Base-by-base conservation (phyloP, 2,797 vertebrate genomes). In the Pagetopsis macropterus region DNA sequence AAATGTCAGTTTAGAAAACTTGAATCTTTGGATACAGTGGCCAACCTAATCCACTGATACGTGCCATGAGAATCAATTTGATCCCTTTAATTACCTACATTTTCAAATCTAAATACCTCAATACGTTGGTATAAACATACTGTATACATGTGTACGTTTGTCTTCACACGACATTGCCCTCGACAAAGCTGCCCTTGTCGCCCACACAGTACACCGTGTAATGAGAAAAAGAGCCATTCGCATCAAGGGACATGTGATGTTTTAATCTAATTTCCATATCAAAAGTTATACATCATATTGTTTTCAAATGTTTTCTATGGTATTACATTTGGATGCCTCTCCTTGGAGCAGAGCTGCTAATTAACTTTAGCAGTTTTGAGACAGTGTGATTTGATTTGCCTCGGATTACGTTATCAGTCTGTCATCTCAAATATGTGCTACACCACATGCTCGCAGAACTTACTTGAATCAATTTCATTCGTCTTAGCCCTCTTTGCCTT, bases 341-440 rank as follows among this genome's bases (percentile, higher is more conserved):
- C 31, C 15, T 9, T 40, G 40, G 49, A 70, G 10, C 7, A 72
- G 48, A 58, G 57, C 43, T 61, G 33, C 45, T 76, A 76, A 85
- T 80, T 70, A 57, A 10, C 52, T 76, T 79, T 73, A 27, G 48
- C 43, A 75, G 72, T 71, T 72, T 69, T 65, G 45, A 76, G 55
- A 65, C 62, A 64, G 16, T 52, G 21, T 66, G 62, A 84, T 74
- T 81, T 70, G 49, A 81, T 84, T 81, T 64, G 62, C 45, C 45
- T 72, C 56, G 21, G 19, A 46, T 78, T 62, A 37, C 37, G 4
- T 49, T 61, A 51, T 74, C 40, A 51, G 41, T 66, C 17, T 31
- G 37, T 76, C 57, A 56, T 67, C 44, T 54, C 9, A 23, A 51
- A 67, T 37, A 77, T 65, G 54, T 52, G 44, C 31, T 11, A n/a